A percentile compares a stretch with the other conserved stretches of the same genome.
Evolutionary conservation across 2,888 invertebrate genomes (phyloP).

Genomic region (Morpho deidamia): DNA sequence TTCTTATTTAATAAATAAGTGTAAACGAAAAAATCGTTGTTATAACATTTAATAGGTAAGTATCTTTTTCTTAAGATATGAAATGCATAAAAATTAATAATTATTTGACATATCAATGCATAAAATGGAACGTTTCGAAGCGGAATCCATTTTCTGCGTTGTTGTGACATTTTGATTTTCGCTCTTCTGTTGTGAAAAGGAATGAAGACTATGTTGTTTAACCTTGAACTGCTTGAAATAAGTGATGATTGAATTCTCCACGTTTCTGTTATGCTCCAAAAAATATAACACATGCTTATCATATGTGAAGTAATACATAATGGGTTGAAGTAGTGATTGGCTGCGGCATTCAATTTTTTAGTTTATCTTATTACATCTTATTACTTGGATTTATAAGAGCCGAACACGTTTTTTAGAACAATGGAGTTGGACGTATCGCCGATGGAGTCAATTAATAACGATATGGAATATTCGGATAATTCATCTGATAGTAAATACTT

Average conservation of each 20-base stretch:
- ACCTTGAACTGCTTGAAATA: conserved; percentile 30
- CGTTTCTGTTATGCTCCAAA: conserved; percentile 29
- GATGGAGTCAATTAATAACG: conserved; percentile 43
- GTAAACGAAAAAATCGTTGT: too few relatives aligned
- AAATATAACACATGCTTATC: conserved; percentile 27
- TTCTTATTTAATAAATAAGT: too few relatives aligned
- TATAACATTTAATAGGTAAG: too few relatives aligned
- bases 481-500: conserved; percentile 60
- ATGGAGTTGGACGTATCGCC: conserved; percentile 69
- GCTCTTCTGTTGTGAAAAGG: conserved; percentile 41
- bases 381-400: conserved; percentile 22
- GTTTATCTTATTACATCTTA: conserved; percentile 37
- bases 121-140: conserved; percentile 31
- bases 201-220: conserved; percentile 37
- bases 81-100: too few relatives aligned
- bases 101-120: background rate
- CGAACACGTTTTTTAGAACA: conserved; percentile 32
- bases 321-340: conserved; percentile 71
- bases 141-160: conserved; percentile 76
- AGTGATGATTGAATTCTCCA: conserved; percentile 42
- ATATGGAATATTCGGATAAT: conserved; percentile 62
- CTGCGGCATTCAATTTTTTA: conserved; percentile 57
- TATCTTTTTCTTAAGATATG: too few relatives aligned
- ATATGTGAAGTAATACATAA: conserved; percentile 43
- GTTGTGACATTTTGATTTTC: conserved; percentile 73